Conservation (phyloP, 2,888 invertebrate species). For the Noctua pronuba region DNA sequence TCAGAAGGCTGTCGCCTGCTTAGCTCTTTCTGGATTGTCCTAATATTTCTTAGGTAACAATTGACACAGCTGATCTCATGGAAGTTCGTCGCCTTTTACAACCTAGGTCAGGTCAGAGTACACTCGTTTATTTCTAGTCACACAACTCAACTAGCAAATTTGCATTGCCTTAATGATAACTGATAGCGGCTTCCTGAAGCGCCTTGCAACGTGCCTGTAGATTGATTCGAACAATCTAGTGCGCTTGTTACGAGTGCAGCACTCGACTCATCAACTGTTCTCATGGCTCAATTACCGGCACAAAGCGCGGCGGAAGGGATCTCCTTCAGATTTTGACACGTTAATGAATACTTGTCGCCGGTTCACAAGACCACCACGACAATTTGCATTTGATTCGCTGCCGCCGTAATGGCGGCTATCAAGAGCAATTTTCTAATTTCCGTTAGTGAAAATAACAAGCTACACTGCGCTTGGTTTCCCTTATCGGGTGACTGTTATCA, state of each 20-base stretch:
- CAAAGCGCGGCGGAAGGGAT: constrained; percentile 12
- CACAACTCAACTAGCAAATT: not conserved
- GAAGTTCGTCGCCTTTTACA: not conserved
- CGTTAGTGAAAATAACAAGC: constrained; percentile 41
- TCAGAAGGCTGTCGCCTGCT: not conserved
- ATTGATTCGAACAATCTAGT: constrained; percentile 21
- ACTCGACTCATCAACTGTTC: constrained; percentile 8
- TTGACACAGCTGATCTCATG: not conserved
- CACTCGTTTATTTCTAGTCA: not conserved
- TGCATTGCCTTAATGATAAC: not conserved
- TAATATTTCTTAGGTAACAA: not conserved
- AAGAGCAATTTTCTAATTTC: constrained; percentile 56
- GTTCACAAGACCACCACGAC: constrained; percentile 37
- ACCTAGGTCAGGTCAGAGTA: not conserved
- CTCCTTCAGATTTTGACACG: constrained; percentile 37
- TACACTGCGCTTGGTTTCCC: constrained; percentile 42
- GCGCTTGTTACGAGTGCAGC: constrained; percentile 24
- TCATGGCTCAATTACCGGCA: constrained; percentile 14
- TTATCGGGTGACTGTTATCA: constrained; percentile 15
- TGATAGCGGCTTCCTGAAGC: not conserved
- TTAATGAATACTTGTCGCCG: constrained; percentile 47
- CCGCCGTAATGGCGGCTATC: constrained; percentile 34
- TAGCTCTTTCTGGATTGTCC: not conserved
- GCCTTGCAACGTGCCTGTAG: constrained; percentile 6
- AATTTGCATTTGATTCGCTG: constrained; percentile 54